Evolutionary conservation across 2,113 vertebrate genomes (phyloP).

Genomic region (Meriones unguiculatus): DNA sequence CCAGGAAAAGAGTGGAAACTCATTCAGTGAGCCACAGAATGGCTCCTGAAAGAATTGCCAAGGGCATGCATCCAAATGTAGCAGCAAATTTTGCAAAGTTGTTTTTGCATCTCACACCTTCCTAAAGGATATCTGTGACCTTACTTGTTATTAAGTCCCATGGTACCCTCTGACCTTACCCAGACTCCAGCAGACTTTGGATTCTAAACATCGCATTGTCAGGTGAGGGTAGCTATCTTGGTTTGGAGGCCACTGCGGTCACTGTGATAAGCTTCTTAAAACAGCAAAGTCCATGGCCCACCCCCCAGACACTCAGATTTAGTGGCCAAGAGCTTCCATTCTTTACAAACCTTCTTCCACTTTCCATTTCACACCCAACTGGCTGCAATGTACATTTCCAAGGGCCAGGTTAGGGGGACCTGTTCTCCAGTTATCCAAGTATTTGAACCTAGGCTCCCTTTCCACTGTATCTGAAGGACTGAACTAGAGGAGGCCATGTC

Average conservation of each 20-base stretch:
- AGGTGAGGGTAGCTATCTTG: background rate
- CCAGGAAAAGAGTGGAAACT: fast-evolving
- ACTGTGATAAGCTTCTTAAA: background rate
- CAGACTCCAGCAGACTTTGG: background rate
- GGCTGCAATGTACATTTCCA: background rate
- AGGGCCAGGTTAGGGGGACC: background rate
- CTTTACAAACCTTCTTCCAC: background rate
- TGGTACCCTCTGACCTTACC: background rate
- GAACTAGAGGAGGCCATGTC: background rate
- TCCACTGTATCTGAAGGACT: background rate
- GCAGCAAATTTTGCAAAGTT: background rate
- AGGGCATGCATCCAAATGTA: fast-evolving
- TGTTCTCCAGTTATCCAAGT: background rate
- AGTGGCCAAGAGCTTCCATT: background rate
- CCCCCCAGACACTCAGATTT: background rate
- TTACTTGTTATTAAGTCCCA: background rate
- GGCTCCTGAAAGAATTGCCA: background rate
- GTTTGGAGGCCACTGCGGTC: background rate
- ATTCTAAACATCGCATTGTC: background rate
- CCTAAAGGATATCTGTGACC: fast-evolving
- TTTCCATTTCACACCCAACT: background rate
- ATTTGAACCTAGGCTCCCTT: background rate
- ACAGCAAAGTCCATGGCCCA: background rate
- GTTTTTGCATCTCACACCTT: background rate
- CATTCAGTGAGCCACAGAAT: background rate